Evolutionary conservation across 1,140 invertebrate genomes (phyloP).

Genomic region (Ooceraea biroi): DNA sequence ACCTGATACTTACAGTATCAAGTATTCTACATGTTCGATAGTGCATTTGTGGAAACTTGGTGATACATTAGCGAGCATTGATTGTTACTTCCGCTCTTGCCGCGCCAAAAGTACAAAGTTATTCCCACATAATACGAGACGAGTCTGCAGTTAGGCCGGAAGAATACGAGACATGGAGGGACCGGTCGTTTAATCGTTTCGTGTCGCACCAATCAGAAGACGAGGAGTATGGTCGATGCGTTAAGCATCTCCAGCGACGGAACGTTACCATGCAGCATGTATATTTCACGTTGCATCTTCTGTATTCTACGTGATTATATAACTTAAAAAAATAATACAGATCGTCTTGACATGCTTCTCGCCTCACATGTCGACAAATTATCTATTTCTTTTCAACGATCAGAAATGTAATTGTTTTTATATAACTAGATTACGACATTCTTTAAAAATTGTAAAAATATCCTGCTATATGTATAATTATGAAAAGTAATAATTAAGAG

Average conservation of each 20-base stretch:
- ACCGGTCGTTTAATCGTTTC: slow-evolving; percentile 54
- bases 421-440: too few relatives aligned
- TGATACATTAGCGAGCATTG: background rate
- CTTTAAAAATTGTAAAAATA: too few relatives aligned
- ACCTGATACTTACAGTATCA: too few relatives aligned
- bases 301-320: background rate
- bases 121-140: slow-evolving; percentile 37
- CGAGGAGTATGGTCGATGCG: background rate
- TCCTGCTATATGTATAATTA: too few relatives aligned
- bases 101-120: background rate
- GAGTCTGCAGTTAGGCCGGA: slow-evolving; percentile 43
- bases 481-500: too few relatives aligned
- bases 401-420: too few relatives aligned
- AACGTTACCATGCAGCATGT: background rate
- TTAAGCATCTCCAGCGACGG: slow-evolving; percentile 11
- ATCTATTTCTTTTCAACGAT: too few relatives aligned
- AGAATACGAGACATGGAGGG: slow-evolving; percentile 50
- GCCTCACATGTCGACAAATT: background rate
- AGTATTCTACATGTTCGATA: too few relatives aligned
- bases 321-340: background rate
- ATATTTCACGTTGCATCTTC: background rate
- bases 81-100: background rate
- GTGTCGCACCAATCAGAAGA: slow-evolving; percentile 23
- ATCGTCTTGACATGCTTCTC: background rate
- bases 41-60: too few relatives aligned